phyloP scores from a whole-genome alignment of 2,797 vertebrate species.

The Oreortyx pictus region DNA sequence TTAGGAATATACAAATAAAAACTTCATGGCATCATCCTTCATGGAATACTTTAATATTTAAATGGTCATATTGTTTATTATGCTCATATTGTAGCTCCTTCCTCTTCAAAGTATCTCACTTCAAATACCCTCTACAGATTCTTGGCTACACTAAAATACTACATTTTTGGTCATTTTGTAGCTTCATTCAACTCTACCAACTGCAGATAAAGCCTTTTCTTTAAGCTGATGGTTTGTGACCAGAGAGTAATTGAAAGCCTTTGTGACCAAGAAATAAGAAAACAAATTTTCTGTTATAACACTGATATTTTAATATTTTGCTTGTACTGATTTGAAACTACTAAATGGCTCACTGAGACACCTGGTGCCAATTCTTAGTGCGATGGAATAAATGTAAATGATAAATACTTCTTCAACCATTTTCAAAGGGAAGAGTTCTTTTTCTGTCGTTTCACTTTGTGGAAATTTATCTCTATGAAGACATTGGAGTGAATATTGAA shows the following conservation, averaged over 20 bases:
- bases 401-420: background rate
- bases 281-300: background rate
- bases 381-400: background rate
- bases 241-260: background rate
- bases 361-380: background rate
- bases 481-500: background rate
- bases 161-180: background rate
- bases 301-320: background rate
- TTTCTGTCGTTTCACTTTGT: background rate
- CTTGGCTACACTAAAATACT: background rate
- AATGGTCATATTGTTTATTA: background rate
- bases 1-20: background rate
- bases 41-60: background rate
- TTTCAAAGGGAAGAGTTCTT: background rate
- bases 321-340: background rate
- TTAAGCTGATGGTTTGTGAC: background rate
- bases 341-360: background rate
- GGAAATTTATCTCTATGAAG: background rate
- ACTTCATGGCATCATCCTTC: background rate
- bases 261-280: background rate
- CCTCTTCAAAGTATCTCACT: background rate
- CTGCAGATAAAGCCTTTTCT: background rate
- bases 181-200: background rate
- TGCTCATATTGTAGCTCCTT: background rate
- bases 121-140: background rate